Evolutionary conservation across 2,113 vertebrate genomes (phyloP).

Genomic region (Microcebus tavaratra): DNA sequence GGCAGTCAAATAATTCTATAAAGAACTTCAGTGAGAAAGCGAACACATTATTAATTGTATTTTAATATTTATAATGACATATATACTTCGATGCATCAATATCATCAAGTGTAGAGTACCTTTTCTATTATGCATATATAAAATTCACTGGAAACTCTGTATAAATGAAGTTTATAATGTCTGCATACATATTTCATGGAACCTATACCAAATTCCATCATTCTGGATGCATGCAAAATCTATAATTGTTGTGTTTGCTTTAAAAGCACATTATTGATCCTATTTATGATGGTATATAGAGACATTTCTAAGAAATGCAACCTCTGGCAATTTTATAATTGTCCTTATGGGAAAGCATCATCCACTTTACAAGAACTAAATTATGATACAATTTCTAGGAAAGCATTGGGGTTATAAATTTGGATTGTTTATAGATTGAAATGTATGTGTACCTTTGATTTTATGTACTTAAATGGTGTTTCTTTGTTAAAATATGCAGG

Average conservation of each 20-base stretch:
- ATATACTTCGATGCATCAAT: background rate
- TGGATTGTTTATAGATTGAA: background rate
- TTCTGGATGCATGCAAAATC: background rate
- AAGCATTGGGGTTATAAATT: background rate
- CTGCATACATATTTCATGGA: background rate
- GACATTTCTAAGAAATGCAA: background rate
- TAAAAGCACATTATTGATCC: background rate
- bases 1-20: background rate
- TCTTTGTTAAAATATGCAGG: background rate
- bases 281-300: background rate
- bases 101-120: background rate
- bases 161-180: background rate
- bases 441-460: background rate
- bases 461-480: background rate
- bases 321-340: conserved; percentile 37
- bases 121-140: background rate
- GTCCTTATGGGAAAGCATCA: conserved; percentile 37
- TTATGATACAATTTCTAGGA: conserved; percentile 39
- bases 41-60: background rate
- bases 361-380: background rate
- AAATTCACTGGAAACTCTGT: background rate
- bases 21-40: background rate
- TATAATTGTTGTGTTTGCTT: background rate
- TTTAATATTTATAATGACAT: background rate
- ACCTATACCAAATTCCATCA: background rate